Percentiles rank a stretch among this genome's conserved stretches.
Conservation (phyloP, 2,113 vertebrate species). For the Percopsis transmontana region DNA sequence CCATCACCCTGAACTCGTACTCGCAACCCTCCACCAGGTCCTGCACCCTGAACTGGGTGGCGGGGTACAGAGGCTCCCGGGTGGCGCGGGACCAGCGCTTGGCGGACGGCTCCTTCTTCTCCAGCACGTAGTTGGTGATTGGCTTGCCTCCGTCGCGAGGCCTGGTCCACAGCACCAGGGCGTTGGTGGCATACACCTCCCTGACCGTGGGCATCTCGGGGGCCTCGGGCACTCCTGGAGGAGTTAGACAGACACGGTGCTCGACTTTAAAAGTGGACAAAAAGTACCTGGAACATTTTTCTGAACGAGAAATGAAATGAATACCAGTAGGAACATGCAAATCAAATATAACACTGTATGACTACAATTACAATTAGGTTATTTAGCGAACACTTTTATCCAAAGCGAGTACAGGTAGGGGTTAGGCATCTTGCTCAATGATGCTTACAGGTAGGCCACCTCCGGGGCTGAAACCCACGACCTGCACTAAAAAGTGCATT, state of each 20-base stretch:
- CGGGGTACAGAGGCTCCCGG: conserved; percentile 89
- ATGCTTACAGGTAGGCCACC: too few relatives aligned
- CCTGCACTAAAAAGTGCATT: too few relatives aligned
- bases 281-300: too few relatives aligned
- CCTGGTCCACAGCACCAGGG: conserved; percentile 90
- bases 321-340: too few relatives aligned
- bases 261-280: too few relatives aligned
- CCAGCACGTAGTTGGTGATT: conserved; percentile 94
- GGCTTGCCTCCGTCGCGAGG: conserved; percentile 96
- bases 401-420: too few relatives aligned
- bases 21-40: conserved; percentile 93
- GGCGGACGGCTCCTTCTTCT: conserved; percentile 93
- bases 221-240: conserved; percentile 93
- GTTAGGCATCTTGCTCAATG: too few relatives aligned
- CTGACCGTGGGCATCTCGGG: conserved; percentile 90
- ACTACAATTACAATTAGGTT: too few relatives aligned
- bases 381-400: too few relatives aligned
- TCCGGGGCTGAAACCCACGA: too few relatives aligned
- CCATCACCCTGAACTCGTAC: conserved; percentile 96
- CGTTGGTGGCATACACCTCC: conserved; percentile 89
- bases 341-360: too few relatives aligned
- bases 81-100: conserved; percentile 91
- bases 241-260: neutral
- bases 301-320: too few relatives aligned
- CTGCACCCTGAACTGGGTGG: conserved; percentile 89